A percentile compares a stretch with the other conserved stretches of the same genome.
phyloP scores from a whole-genome alignment of 2,888 invertebrate species.

The Spilarctia lutea region DNA sequence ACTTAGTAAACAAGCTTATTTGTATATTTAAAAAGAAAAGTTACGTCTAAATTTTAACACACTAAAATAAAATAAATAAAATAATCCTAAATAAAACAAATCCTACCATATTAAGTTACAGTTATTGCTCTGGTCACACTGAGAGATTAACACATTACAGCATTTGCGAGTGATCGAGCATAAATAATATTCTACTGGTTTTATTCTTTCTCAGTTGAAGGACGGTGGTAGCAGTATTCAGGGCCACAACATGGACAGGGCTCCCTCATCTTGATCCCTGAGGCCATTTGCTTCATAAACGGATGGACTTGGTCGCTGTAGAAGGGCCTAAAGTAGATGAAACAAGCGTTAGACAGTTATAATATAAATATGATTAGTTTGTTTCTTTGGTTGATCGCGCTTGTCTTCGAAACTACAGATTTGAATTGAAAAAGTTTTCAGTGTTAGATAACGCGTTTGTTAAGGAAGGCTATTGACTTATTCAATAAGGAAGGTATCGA shows the following conservation, averaged over 20 bases:
- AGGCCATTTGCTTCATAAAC: slow-evolving; percentile 72
- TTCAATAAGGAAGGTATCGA: too few relatives aligned
- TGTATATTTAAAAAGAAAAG: not conserved
- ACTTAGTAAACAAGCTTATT: not conserved
- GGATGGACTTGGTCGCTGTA: slow-evolving; percentile 77
- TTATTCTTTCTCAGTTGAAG: not conserved
- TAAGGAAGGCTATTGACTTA: too few relatives aligned
- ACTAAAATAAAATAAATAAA: not conserved
- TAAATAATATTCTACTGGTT: not conserved
- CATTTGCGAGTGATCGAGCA: not conserved
- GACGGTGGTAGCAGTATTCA: slow-evolving; percentile 60
- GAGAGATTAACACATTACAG: not conserved
- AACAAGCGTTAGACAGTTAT: not conserved
- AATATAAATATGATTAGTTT: not conserved
- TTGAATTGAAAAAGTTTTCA: too few relatives aligned
- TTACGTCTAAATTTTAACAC: not conserved
- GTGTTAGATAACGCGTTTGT: too few relatives aligned
- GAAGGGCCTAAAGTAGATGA: slow-evolving; percentile 61
- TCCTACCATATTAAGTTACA: not conserved
- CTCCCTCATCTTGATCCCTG: slow-evolving; percentile 61
- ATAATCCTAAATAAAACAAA: not conserved
- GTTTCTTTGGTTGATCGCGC: too few relatives aligned
- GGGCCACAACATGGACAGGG: slow-evolving; percentile 74
- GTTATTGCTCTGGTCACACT: not conserved
- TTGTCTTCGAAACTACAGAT: too few relatives aligned